Base-by-base conservation (phyloP, 2,113 vertebrate genomes). In the Bettongia penicillata region DNA sequence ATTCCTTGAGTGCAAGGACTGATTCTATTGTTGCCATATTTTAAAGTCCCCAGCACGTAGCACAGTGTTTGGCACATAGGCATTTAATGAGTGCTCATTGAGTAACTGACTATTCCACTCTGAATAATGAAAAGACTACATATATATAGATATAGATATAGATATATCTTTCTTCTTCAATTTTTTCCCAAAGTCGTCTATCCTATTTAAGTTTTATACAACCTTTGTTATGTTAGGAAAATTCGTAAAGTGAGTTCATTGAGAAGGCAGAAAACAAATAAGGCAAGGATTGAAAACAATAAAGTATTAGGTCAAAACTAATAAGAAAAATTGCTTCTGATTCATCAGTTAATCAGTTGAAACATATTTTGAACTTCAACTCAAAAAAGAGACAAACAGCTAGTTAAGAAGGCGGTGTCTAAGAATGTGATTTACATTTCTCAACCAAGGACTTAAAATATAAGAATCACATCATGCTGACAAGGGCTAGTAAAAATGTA, bases 251-350 rank as follows among this genome's bases (percentile, higher is more conserved):
- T 92, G 50, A 90, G 11, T 93, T 95, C 43, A 68, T 23, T 53
- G 94, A 24, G 1, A 96, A 77, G 23, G 91, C 16, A 92, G 43
- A 23, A 94, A 84, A 95, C 90, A 92, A 92, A 92, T 94, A 31
- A 93, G 61, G 89, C 23, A 90, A 52, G 37, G 26, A 3, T 25
- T 49, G 2, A 55, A 22, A 43, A 49, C 90, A 92, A 93, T 89
- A 5, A 95, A 96, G 68, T 14, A 0, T 12, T 53, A 25, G 25
- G 3, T 7, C 90, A 47, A 93, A 89, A 94, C 90, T 1, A 94
- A n/a, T 28, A 2, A 57, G 26, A 57, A 57, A 57, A 28, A 57
- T 57, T 57, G 9, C 19, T 6, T 57, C 25, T 26, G 55, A 57
- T 8, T 57, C 55, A 28, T 3, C 55, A 57, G 28, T 55, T 57